phyloP scores from a whole-genome alignment of 1,140 invertebrate species.

The Caerostris extrusa region DNA sequence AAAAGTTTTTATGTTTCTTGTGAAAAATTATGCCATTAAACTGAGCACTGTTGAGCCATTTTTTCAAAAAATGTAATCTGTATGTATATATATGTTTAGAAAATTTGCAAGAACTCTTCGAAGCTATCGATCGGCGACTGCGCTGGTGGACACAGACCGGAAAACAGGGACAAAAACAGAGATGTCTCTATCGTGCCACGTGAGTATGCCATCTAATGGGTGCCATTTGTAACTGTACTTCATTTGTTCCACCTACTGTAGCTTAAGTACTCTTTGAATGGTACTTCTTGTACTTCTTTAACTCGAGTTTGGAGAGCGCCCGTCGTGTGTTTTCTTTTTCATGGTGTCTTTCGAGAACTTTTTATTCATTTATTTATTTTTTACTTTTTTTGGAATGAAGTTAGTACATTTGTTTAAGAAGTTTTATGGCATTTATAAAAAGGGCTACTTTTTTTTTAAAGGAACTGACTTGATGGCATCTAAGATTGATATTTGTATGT shows the following conservation, averaged over 20 bases:
- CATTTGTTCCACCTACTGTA: background rate
- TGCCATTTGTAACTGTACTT: background rate
- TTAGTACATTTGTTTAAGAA: conserved; percentile 5
- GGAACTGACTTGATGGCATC: no score
- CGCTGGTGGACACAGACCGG: conserved; percentile 97
- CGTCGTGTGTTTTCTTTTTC: background rate
- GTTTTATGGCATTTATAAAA: background rate
- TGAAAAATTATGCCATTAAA: no score
- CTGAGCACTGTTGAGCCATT: no score
- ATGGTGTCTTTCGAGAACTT: background rate
- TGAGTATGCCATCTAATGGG: conserved; percentile 84
- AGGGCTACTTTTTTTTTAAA: background rate
- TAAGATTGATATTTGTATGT: no score
- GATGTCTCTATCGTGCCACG: conserved; percentile 98
- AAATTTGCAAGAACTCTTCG: conserved; percentile 96
- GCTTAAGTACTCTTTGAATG: conserved; percentile 7
- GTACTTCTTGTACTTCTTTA: conserved; percentile 4
- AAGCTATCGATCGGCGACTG: conserved; percentile 98
- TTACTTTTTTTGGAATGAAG: background rate
- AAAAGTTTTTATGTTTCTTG: no score
- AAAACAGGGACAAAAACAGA: conserved; percentile 98
- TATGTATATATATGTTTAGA: conserved; percentile 82
- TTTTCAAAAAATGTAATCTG: background rate
- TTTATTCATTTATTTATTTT: no score
- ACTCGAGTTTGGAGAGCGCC: background rate